Base-by-base conservation (phyloP, 2,888 invertebrate genomes). In the Plagiodera versicolora region DNA sequence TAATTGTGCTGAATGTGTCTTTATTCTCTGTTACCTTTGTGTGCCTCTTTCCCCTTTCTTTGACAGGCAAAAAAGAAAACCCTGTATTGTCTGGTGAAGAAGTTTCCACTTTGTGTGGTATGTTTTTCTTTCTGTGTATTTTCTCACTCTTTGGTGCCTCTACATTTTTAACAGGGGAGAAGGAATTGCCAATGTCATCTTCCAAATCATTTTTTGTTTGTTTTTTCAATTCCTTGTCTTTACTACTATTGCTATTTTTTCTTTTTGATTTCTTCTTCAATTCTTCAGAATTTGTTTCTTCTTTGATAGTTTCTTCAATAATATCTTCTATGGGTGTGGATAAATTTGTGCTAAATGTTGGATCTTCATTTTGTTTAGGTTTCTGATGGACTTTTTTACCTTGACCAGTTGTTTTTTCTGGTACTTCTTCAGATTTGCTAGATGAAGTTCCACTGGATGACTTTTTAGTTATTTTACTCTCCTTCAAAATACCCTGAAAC, bases 311-410 rank as follows among this genome's bases (percentile, higher is more conserved):
- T 61, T 74, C 74, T 61, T 70, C 70, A 48, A 74, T 68, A 46
- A 72, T 59, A 48, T 72, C 68, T 61, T 74, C 73, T 60, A 74
- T 71, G 9, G 75, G 71, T 14, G 68, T 66, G 28, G 61, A 54
- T 48, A 74, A 56, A 52, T 63, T 67, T 30, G 73, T 72, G 51
- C 56, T 67, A 52, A 73, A 73, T 17, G 62, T 57, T 32, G 73
- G 73, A 28, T 70, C 70, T 51, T 67, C 67, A 52, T 59, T 24
- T 44, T 60, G 30, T 32, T 65, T 71, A 30, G 47, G 56, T 24
- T 54, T 56, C n/a, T 69, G 67, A n/a, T 57, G 60, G 18, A 51
- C 39, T 67, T 64, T 67, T 17, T 28, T 35, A n/a, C 64, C 58
- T 49, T 62, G 63, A 16, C 45, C 10, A 56, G 58, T 63, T 9